Evolutionary conservation across 2,888 invertebrate species (phyloP), one percentile per base, ranked within the genome.

Genomic region (Limulus polyphemus): DNA sequence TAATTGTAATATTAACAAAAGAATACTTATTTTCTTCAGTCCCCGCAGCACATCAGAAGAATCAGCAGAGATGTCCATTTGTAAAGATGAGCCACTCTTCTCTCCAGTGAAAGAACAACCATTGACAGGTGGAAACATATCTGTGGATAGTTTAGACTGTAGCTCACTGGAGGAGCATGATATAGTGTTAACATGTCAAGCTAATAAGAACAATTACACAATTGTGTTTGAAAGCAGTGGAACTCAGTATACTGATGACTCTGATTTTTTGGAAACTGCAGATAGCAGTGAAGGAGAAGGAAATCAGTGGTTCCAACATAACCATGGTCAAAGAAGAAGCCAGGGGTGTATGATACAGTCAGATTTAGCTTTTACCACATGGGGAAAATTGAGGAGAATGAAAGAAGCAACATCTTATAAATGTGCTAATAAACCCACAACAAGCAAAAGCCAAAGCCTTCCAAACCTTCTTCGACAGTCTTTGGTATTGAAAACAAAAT

Each of bases 161-260:
- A 90, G 90, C 75, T 81, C 84, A 71, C 83, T 84, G 68, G 84
- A 85, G 66, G 86, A 87, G 75, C 86, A 87, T 73, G 90, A 90
- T 73, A 87, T 91, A 74, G 85, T 92, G 77, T 82, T 91, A 69
- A 92, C 91, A 67, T 93, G 92, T 77, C 88, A 88, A 78, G 87
- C 90, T 67, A 90, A 91, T 77, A 91, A 92, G 80, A 88, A 91
- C 78, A 93, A 93, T 79, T 93, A 93, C 76, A 93, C 92, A 68
- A 91, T 93, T 73, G 92, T 92, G 70, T 93, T 93, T 73, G 91
- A 92, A 79, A 92, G 90, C 16, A 71, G 71, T 59, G 65, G 66
- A 32, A 65, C 68, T 11, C 67, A 64, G 16, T 68, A 64, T 73
- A 88, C 89, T 60, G 90, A 90, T 78, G 88, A 87, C 75, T 87